These are phyloP conservation scores for Clistopyga incitator DNA, from an alignment of 2,888 invertebrate genomes.

Conservation along the genomic window DNA sequence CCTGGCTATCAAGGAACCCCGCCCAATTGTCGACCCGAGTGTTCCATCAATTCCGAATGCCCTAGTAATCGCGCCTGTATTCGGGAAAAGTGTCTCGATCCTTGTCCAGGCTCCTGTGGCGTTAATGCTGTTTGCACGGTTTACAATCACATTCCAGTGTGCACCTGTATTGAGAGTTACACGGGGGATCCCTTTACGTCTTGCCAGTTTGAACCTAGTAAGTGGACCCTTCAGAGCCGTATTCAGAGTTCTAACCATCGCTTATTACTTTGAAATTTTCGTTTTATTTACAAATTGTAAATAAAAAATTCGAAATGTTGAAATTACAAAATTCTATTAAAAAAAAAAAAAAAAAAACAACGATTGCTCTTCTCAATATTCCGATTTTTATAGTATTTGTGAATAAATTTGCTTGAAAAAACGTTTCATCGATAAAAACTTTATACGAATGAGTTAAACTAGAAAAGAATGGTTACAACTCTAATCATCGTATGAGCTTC, in stretches of 20 bases:
- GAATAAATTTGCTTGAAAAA: no score
- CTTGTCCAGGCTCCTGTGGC: constrained; percentile 94
- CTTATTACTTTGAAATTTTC: no score
- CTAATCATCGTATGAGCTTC: no score
- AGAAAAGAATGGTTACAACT: not conserved
- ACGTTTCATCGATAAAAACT: no score
- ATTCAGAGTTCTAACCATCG: not conserved
- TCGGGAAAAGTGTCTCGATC: constrained; percentile 91
- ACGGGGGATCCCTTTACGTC: constrained; percentile 94
- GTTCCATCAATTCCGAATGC: constrained; percentile 89
- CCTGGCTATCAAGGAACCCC: constrained; percentile 88
- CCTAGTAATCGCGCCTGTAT: constrained; percentile 91
- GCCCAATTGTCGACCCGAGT: constrained; percentile 89
- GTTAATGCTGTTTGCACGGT: constrained; percentile 91
- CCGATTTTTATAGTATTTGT: no score
- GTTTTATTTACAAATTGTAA: no score
- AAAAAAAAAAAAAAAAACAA: no score
- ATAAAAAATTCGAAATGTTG: no score
- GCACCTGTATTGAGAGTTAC: constrained; percentile 91
- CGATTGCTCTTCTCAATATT: no score
- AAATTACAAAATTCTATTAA: no score
- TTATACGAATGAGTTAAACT: no score
- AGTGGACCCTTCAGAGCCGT: not conserved
- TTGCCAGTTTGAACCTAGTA: constrained; percentile 83
- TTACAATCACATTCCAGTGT: constrained; percentile 92